Conservation (phyloP, 1,140 invertebrate species). For the Brachionus manjavacas region DNA sequence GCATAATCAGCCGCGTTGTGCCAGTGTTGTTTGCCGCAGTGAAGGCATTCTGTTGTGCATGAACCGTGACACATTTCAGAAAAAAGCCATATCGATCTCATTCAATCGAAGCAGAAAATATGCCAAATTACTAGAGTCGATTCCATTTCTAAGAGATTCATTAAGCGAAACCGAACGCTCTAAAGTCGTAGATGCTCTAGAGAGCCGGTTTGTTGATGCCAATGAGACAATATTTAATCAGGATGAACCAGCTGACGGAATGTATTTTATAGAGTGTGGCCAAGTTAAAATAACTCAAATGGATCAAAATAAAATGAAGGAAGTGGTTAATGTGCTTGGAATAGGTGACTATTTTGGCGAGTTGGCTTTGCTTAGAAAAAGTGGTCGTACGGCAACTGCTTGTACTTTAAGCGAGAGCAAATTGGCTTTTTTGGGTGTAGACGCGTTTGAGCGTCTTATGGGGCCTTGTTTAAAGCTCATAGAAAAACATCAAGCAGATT, state of each 20-base stretch:
- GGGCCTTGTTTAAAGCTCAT: slow-evolving; percentile 97
- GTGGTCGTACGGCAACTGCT: not conserved
- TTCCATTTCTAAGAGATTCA: slow-evolving; percentile 64
- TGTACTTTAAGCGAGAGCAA: slow-evolving; percentile 48
- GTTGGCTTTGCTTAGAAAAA: not conserved
- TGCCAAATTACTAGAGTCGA: slow-evolving; percentile 79
- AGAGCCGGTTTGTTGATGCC: slow-evolving; percentile 69
- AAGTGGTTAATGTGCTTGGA: slow-evolving; percentile 47
- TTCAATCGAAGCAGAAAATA: slow-evolving; percentile 92
- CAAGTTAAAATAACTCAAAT: slow-evolving; percentile 64
- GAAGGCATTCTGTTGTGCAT: slow-evolving; percentile 62
- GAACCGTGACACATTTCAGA: slow-evolving; percentile 85
- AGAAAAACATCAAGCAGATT: slow-evolving; percentile 72
- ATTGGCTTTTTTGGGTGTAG: slow-evolving; percentile 83
- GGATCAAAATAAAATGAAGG: slow-evolving; percentile 46
- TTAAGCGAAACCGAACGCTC: slow-evolving; percentile 75
- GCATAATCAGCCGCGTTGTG: slow-evolving; percentile 91
- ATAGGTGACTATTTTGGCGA: slow-evolving; percentile 52
- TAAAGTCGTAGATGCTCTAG: slow-evolving; percentile 88
- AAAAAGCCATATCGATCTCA: slow-evolving; percentile 87
- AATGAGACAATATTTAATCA: slow-evolving; percentile 76
- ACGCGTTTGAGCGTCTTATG: slow-evolving; percentile 89
- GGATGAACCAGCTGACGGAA: slow-evolving; percentile 80
- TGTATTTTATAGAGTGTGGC: slow-evolving; percentile 89
- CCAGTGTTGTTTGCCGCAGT: slow-evolving; percentile 65